Evolutionary conservation across 2,797 vertebrate species (phyloP), one percentile per base, ranked within the genome.

Genomic region (Sebastes melanostomus): DNA sequence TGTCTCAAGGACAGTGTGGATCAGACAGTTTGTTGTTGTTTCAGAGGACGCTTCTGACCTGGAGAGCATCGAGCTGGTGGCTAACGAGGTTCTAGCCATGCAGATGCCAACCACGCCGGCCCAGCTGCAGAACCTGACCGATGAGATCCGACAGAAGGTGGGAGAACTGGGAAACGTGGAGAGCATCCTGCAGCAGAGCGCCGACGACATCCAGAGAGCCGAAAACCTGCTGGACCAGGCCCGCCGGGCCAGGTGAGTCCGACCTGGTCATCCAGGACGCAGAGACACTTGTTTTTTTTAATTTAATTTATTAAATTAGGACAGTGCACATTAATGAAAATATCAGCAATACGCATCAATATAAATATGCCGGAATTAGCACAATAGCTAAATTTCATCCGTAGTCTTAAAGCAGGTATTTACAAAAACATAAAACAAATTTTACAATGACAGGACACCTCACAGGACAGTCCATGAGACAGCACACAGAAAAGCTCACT

Each of bases 61-160:
- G 83, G 97, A 99, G 77, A 99, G 98, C 94, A 97, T 99, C 0
- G 98, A 99, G 92, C 94, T 97, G 0, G 97, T 99, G 80, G 98
- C 98, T 25, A 98, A 96, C 4, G 97, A 99, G 90, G 98, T 99
- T 27, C 78, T 99, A 82, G 96, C 96, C 83, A 98, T 99, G 97
- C 97, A 98, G 90, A 98, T 99, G 98, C 98, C 98, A 6, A 98
- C 97, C 56, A 97, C 97, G 0, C 97, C 97, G 0, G 94, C 96
- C 85, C 98, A 99, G 93, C 93, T 99, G 77, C 97, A 98, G 81
- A 97, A 97, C 80, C 93, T 99, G 75, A 97, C 98, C 0, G 93
- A 97, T 1, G 98, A 97, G 78, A 99, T 99, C 74, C 95, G 97
- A 1, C 95, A 96, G 72, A 97, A 97, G 18, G 97, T 99, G 38